A percentile compares a stretch with the other conserved stretches of the same genome.
Conservation (phyloP, 30 jellyfish, hydroid and myxozoan genomes). For the Catostylus mosaicus region DNA sequence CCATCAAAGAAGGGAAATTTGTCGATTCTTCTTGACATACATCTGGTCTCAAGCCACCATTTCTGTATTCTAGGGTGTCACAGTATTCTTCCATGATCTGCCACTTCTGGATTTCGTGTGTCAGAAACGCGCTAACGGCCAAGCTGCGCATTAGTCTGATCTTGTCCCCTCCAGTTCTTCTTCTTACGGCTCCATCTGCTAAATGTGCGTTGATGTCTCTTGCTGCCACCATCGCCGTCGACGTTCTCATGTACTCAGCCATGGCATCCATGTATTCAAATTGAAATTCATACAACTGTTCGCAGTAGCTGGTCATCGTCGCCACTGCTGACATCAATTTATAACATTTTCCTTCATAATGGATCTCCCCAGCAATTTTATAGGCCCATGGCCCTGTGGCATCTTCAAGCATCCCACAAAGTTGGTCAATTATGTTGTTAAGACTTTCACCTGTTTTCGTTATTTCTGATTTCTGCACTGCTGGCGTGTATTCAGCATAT, state of each 20-base stretch:
- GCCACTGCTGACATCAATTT: neutral
- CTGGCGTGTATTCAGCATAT: neutral
- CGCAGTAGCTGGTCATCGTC: neutral
- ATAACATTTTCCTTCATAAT: neutral
- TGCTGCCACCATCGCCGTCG: neutral
- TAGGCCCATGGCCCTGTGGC: constrained; percentile 4
- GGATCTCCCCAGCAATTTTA: neutral
- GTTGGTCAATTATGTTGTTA: neutral
- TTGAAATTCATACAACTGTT: neutral
- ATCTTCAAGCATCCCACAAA: neutral
- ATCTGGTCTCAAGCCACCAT: neutral
- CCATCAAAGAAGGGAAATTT: neutral
- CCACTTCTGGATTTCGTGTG: constrained; percentile 4
- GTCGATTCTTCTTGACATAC: neutral
- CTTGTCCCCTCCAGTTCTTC: neutral
- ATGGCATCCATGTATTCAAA: neutral
- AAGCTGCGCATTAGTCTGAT: neutral
- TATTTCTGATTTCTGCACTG: neutral
- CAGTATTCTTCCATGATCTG: neutral
- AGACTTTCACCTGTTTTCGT: neutral
- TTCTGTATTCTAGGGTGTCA: neutral
- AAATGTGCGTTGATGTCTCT: neutral
- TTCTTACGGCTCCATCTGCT: no score
- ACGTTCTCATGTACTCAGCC: constrained; percentile 2
- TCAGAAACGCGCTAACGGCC: neutral